Conservation (phyloP, 2,888 invertebrate species). For the Agapostemon virescens region DNA sequence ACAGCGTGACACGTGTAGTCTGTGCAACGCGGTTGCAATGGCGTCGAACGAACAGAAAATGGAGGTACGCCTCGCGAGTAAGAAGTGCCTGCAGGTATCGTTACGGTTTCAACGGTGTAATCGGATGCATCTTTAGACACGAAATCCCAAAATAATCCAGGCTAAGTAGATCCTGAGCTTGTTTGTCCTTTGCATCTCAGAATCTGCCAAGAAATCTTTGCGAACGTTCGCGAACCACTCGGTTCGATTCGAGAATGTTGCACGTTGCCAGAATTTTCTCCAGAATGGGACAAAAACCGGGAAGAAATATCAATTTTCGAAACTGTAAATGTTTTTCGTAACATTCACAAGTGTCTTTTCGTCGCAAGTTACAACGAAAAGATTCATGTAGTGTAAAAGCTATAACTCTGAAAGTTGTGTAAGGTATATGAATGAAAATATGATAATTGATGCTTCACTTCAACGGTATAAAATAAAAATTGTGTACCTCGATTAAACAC, state of each 20-base stretch:
- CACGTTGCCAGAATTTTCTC: not conserved
- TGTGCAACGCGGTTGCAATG: not conserved
- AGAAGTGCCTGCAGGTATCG: not conserved
- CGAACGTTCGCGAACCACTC: too few species aligned
- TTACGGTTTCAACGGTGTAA: slow-evolving; percentile 15
- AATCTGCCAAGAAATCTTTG: not conserved
- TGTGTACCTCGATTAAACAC: not conserved
- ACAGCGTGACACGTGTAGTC: not conserved
- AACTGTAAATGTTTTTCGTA: not conserved
- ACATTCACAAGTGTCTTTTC: not conserved
- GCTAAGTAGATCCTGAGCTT: slow-evolving; percentile 42
- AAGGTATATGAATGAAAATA: too few species aligned
- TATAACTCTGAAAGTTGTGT: too few species aligned
- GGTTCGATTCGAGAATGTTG: too few species aligned
- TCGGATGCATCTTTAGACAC: slow-evolving; percentile 31
- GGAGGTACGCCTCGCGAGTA: not conserved
- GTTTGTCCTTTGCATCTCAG: not conserved
- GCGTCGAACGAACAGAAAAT: not conserved
- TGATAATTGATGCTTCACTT: too few species aligned
- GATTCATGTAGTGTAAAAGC: too few species aligned
- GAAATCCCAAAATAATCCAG: slow-evolving; percentile 43
- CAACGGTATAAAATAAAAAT: too few species aligned
- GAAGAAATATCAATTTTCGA: not conserved
- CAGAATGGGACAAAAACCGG: not conserved
- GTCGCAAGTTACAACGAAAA: too few species aligned